These are phyloP conservation scores for Drosophila busckii DNA, from an alignment of 1,140 invertebrate genomes.

Conservation along the genomic window DNA sequence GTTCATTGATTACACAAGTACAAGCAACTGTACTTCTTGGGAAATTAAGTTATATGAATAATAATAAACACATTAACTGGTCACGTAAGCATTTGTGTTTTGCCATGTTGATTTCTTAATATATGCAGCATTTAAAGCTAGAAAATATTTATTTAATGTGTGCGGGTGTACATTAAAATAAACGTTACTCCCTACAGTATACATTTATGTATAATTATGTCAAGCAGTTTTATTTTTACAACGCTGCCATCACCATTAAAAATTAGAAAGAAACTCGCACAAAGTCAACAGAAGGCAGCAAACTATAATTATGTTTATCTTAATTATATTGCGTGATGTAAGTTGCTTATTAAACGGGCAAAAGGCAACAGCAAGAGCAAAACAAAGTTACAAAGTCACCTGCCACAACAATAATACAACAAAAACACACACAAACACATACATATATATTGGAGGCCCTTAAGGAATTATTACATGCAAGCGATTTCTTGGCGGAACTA, in stretches of 20 bases:
- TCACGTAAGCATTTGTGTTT: no score
- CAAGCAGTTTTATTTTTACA: slow-evolving; percentile 48
- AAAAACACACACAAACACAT: slow-evolving; percentile 19
- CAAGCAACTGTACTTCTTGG: no score
- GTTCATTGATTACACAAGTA: no score
- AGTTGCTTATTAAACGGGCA: slow-evolving; percentile 75
- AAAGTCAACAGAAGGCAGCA: slow-evolving; percentile 47
- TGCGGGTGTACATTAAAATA: neutral
- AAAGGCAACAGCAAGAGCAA: no score
- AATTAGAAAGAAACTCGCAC: slow-evolving; percentile 24
- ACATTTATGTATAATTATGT: slow-evolving; percentile 15
- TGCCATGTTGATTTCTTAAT: no score
- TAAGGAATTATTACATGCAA: slow-evolving; percentile 66
- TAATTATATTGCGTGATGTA: slow-evolving; percentile 76
- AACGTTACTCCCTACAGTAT: neutral
- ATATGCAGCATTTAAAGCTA: no score
- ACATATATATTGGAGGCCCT: slow-evolving; percentile 34
- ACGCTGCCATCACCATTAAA: slow-evolving; percentile 46
- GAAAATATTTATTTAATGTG: no score
- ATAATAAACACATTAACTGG: no score
- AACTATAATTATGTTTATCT: slow-evolving; percentile 78
- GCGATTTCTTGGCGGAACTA: slow-evolving; percentile 6
- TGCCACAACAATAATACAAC: slow-evolving; percentile 44
- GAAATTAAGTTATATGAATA: no score
- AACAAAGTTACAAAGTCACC: slow-evolving; percentile 59